Evolutionary conservation across 2,888 invertebrate species (phyloP), one percentile per base, ranked within the genome.

Genomic region (Lasioglossum calceatum): DNA sequence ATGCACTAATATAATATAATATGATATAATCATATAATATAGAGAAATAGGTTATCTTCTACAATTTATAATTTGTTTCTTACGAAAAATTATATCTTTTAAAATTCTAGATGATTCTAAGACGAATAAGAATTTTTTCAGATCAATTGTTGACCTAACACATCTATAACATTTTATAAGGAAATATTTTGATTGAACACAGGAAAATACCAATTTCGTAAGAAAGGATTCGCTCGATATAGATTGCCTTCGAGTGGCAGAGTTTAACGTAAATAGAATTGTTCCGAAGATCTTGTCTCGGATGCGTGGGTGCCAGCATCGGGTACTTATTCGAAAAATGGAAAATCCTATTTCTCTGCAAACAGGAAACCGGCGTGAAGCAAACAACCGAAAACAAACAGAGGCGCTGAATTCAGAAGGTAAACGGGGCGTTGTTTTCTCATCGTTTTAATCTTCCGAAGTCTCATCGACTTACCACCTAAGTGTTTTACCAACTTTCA

Each of bases 301-400:
- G 61, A 36, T 23, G 58, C 27, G 67, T 27, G 16, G 74, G 27
- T n/a, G 70, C 70, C 47, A n/a, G 44, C 32, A 0, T 54, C 23
- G 19, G 5, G 10, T 5, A 32, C 27, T 47, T 44, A 36, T 44
- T 78, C 61, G 79, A 54, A 27, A 71, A 58, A 44, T 27, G 10
- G 19, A 58, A 79, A 79, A 71, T 39, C 36, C 23, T 23, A 58
- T 58, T 58, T 47, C 58, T 27, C 5, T 10, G 58, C 27, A 61
- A 79, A 79, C 58, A 32, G 79, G 36, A 36, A 47, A 79, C 42
- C 39, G 54, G n/a, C 12, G 44, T 23, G 23, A 42, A 19, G 36
- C 32, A 72, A 81, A 81, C 71, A 71, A 58, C 23, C 14, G 71
- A n/a, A n/a, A 47, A 58, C 67, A 81, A 81, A 81, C 10, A 81